phyloP scores from a whole-genome alignment of 2,888 invertebrate genomes.

The Parnassius apollo region DNA sequence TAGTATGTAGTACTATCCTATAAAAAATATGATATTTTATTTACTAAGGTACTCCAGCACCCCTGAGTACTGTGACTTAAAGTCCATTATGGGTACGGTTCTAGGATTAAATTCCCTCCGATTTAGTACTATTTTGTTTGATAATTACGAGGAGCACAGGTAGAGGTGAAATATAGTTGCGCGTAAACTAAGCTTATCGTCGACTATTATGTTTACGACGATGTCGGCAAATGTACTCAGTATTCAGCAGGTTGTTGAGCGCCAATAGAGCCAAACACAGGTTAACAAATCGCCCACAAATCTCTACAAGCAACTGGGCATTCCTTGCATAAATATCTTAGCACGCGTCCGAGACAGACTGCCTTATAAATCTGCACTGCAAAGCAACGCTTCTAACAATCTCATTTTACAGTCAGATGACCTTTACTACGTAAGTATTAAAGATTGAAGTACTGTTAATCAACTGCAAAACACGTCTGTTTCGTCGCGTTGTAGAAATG shows the following conservation, averaged over 20 bases:
- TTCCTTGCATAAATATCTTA: constrained; percentile 57
- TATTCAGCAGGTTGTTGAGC: constrained; percentile 13
- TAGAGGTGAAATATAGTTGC: constrained; percentile 3
- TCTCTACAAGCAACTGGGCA: constrained; percentile 37
- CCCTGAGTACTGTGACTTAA: too few species aligned
- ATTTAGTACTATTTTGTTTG: too few species aligned
- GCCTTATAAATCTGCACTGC: constrained; percentile 51
- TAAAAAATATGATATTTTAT: too few species aligned
- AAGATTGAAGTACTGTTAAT: constrained; percentile 14
- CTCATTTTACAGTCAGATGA: constrained; percentile 17
- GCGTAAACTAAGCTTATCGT: constrained; percentile 11
- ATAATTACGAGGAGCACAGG: background rate
- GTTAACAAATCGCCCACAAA: constrained; percentile 60
- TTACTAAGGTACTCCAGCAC: too few species aligned
- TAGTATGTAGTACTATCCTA: too few species aligned
- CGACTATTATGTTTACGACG: constrained; percentile 3
- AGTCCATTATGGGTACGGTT: too few species aligned
- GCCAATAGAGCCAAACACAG: constrained; percentile 26
- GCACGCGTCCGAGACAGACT: constrained; percentile 42
- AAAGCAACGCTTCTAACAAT: constrained; percentile 34
- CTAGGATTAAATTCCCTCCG: too few species aligned
- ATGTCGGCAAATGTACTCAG: constrained; percentile 16
- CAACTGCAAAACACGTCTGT: constrained; percentile 4
- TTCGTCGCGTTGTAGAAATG: constrained; percentile 36
- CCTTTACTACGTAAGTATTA: constrained; percentile 6